A percentile compares a stretch with the other conserved stretches of the same genome.
Evolutionary conservation across 1,140 invertebrate genomes (phyloP).

Genomic region (Drosophila willistoni): DNA sequence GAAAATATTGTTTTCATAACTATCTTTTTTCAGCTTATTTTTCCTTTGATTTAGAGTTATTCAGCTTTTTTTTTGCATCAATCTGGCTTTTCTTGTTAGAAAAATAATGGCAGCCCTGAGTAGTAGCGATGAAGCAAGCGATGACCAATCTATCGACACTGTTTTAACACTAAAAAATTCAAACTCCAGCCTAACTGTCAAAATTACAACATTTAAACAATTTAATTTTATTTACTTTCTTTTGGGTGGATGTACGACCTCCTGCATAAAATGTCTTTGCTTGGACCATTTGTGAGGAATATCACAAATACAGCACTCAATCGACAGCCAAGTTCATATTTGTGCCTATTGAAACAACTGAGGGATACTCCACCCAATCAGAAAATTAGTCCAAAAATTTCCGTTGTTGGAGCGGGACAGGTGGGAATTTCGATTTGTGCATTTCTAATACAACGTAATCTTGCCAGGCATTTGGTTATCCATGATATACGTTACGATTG

Average conservation of each 20-base stretch:
- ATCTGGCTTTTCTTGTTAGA: too few species aligned
- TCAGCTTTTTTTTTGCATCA: too few species aligned
- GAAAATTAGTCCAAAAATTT: constrained; percentile 19
- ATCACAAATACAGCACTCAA: too few species aligned
- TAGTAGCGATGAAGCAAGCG: not conserved
- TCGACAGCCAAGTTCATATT: not conserved
- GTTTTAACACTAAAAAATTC: not conserved
- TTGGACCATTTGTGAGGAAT: not conserved
- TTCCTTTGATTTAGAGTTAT: too few species aligned
- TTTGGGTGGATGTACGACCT: not conserved
- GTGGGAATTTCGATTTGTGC: constrained; percentile 40
- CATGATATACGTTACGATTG: constrained; percentile 29
- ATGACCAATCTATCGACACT: not conserved
- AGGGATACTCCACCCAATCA: constrained; percentile 10
- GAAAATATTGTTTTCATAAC: too few species aligned
- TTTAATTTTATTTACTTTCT: too few species aligned
- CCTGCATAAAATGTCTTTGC: not conserved
- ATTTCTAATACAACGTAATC: constrained; percentile 27
- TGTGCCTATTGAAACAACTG: not conserved
- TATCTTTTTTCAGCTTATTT: too few species aligned
- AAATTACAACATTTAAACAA: not conserved
- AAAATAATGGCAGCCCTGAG: too few species aligned
- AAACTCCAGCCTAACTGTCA: not conserved
- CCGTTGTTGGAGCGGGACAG: constrained; percentile 45
- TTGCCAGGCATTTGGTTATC: constrained; percentile 38